phyloP scores from a whole-genome alignment of 2,113 vertebrate genomes.

The Leptosomus discolor region DNA sequence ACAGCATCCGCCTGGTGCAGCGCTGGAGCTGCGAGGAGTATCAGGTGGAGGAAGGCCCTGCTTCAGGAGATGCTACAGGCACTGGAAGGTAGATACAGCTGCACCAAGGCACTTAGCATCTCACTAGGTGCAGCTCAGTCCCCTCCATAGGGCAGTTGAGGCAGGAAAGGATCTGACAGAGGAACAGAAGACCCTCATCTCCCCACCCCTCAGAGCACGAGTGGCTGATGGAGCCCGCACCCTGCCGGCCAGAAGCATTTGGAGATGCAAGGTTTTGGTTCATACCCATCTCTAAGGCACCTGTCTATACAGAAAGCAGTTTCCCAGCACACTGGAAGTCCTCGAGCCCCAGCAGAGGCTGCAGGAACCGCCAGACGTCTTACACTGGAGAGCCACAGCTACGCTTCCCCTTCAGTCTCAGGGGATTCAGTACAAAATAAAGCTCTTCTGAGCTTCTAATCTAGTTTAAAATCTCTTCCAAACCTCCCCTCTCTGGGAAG shows the following conservation, averaged over 20 bases:
- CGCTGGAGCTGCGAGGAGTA: not conserved
- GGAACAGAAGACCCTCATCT: not conserved
- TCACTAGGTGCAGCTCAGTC: not conserved
- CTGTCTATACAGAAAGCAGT: not conserved
- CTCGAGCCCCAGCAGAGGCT: not conserved
- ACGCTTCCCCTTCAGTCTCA: not conserved
- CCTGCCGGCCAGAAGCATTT: not conserved
- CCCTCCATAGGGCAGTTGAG: not conserved
- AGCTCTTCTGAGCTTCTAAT: not conserved
- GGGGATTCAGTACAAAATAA: not conserved
- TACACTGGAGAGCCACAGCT: not conserved
- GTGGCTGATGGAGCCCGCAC: fast-evolving
- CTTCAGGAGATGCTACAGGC: not conserved
- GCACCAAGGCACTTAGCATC: not conserved
- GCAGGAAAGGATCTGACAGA: not conserved
- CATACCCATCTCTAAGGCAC: not conserved
- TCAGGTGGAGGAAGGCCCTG: not conserved
- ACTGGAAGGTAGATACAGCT: not conserved
- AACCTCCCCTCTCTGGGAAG: not conserved
- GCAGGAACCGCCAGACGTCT: not conserved
- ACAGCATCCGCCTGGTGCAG: not conserved
- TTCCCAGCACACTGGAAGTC: not conserved
- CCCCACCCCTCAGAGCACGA: fast-evolving
- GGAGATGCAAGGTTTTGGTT: not conserved
- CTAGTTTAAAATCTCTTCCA: not conserved